These are phyloP conservation scores for Listrodromus nycthemerus DNA, from an alignment of 2,888 invertebrate species.

Conservation along the genomic window DNA sequence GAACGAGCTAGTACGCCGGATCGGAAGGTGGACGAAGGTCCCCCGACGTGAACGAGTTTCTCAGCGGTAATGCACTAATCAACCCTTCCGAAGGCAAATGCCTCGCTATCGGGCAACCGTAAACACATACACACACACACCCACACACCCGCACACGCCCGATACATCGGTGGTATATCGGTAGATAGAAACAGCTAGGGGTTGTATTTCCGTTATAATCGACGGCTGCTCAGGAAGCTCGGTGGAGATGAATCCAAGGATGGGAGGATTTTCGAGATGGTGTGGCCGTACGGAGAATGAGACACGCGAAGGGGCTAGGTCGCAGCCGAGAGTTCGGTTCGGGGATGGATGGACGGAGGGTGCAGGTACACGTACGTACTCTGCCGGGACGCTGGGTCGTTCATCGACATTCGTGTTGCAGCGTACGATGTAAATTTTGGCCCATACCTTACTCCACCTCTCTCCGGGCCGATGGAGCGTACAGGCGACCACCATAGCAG, in stretches of 20 bases:
- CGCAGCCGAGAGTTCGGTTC: slow-evolving; percentile 56
- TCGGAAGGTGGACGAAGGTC: slow-evolving; percentile 66
- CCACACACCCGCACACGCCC: background rate
- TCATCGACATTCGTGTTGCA: slow-evolving; percentile 72
- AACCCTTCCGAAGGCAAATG: slow-evolving; percentile 79
- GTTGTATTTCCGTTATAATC: slow-evolving; percentile 81
- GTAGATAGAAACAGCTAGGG: slow-evolving; percentile 71
- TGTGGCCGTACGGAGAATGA: slow-evolving; percentile 58
- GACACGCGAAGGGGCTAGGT: slow-evolving; percentile 62
- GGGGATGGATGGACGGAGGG: slow-evolving; percentile 65
- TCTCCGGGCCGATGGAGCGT: slow-evolving; percentile 37
- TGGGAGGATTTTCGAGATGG: slow-evolving; percentile 52
- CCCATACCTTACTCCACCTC: slow-evolving; percentile 66
- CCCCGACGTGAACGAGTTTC: slow-evolving; percentile 74
- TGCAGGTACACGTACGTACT: slow-evolving; percentile 68
- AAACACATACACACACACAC: background rate
- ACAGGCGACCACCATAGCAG: slow-evolving; percentile 16
- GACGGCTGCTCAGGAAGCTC: slow-evolving; percentile 77
- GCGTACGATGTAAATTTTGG: slow-evolving; percentile 82
- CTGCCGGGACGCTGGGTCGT: slow-evolving; percentile 72
- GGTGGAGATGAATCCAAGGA: slow-evolving; percentile 57
- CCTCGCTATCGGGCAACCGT: slow-evolving; percentile 51
- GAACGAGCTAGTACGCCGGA: slow-evolving; percentile 50
- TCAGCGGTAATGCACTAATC: slow-evolving; percentile 81
- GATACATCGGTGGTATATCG: slow-evolving; percentile 26